phyloP scores from a whole-genome alignment of 2,888 invertebrate genomes.

The Drosophila recens region DNA sequence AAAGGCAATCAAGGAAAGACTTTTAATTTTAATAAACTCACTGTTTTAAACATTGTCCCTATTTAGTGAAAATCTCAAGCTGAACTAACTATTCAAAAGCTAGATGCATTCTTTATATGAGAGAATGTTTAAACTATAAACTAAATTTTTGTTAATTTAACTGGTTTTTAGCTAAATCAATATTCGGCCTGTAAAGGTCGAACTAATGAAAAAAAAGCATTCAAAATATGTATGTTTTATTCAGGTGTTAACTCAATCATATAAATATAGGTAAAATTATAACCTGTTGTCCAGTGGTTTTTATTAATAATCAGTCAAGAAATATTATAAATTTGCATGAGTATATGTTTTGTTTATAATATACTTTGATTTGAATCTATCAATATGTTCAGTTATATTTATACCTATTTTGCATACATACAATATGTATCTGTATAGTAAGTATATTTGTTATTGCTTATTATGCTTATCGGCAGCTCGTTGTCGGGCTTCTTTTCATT shows the following conservation, averaged over 20 bases:
- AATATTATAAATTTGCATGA: not conserved
- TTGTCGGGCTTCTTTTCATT: slow-evolving; percentile 34
- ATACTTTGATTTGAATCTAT: not conserved
- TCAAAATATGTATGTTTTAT: not conserved
- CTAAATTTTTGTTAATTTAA: not conserved
- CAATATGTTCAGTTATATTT: not conserved
- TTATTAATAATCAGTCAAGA: not conserved
- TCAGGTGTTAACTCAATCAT: not conserved
- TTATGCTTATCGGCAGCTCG: slow-evolving; percentile 46
- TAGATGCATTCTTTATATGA: not conserved
- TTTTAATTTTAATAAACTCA: not conserved
- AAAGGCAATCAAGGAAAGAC: not conserved
- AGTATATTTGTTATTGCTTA: slow-evolving; percentile 4
- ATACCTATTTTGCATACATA: not conserved
- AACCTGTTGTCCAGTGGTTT: not conserved
- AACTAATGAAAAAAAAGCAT: not conserved
- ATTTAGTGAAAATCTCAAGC: not conserved
- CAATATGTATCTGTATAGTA: not conserved
- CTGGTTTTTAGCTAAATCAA: not conserved
- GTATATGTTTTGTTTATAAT: not conserved
- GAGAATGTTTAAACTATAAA: not conserved
- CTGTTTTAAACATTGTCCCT: not conserved
- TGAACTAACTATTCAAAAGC: not conserved
- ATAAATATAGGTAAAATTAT: not conserved
- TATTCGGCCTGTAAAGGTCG: not conserved